These are phyloP conservation scores for Ambastaia sidthimunki DNA, from an alignment of 2,797 vertebrate genomes.

Conservation along the genomic window DNA sequence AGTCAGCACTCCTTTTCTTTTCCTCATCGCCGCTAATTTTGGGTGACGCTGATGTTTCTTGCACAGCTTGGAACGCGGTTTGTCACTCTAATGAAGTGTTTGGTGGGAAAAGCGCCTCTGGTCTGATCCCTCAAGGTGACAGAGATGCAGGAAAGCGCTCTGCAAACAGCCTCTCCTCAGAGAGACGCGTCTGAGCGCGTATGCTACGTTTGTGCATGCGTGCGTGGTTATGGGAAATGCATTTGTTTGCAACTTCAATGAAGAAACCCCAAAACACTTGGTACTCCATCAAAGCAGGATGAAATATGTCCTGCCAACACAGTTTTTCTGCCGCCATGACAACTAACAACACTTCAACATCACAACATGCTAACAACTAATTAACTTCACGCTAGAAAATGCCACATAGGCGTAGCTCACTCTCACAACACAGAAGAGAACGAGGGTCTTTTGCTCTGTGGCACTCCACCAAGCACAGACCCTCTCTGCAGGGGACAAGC, in stretches of 20 bases:
- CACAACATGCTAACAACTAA: constrained; percentile 29
- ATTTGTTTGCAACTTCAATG: constrained; percentile 34
- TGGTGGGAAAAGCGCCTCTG: constrained; percentile 41
- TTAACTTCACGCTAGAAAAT: constrained; percentile 8
- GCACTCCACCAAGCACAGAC: neutral
- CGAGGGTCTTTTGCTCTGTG: neutral
- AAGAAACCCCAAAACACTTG: constrained; percentile 41
- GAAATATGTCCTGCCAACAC: constrained; percentile 34
- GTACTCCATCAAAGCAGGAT: constrained; percentile 37
- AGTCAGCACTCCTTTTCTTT: constrained; percentile 24
- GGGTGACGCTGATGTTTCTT: constrained; percentile 38
- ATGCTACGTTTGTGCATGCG: neutral
- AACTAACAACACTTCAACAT: constrained; percentile 25
- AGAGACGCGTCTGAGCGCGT: constrained; percentile 6
- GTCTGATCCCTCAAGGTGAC: constrained; percentile 54
- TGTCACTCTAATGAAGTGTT: constrained; percentile 56
- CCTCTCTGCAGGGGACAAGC: neutral
- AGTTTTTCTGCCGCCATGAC: neutral
- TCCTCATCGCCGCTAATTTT: constrained; percentile 41
- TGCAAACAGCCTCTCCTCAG: constrained; percentile 24
- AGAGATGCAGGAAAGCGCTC: constrained; percentile 27
- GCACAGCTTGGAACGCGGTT: constrained; percentile 25
- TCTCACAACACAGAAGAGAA: neutral
- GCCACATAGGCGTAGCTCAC: neutral
- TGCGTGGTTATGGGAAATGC: constrained; percentile 20